Base-by-base conservation (phyloP, 2,888 invertebrate species). In the Zelleria hepariella region DNA sequence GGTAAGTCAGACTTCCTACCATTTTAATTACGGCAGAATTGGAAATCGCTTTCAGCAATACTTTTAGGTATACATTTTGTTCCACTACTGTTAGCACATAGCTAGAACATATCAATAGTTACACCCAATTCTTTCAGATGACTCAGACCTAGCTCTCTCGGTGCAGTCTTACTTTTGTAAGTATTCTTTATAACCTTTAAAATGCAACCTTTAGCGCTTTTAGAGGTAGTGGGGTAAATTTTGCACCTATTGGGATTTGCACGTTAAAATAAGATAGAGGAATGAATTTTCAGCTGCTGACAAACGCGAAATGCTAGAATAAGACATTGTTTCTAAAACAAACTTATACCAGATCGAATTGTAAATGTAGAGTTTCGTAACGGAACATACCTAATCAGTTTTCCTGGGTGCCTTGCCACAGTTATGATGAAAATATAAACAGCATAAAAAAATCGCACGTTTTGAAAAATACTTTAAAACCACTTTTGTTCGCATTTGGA, bases 41-140 rank as follows among this genome's bases (percentile, higher is more conserved):
- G n/a, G 1, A 32, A 10, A 5, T 7, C 10, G 32, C 32, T 15
- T 42, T 15, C 2, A 42, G 10, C 32, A 7, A 42, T 2, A 10
- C 8, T 32, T 32, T 3, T 26, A 7, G 7, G 26, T 26, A 26
- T 42, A 15, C 32, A 5, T 42, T 42, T 42, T 42, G 32, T 42
- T 42, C 15, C 32, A 42, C 32, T 42, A 42, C 2, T 51, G 2
- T 21, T 51, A 10, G 51, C 51, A 49, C 32, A 10, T 26, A 58
- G 42, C 18, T 52, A 52, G 62, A 42, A 42, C 32, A 42, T 74
- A 71, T 69, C 69, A 73, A 72, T 70, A 69, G 67, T 65, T 63
- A 67, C 64, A 82, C 78, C 73, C 77, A 42, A 78, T 84, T 81
- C 72, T 86, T 85, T 78, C 86, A 86, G 86, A 86, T 84, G 83